Evolutionary conservation across 2,113 vertebrate genomes (phyloP), one percentile per base, ranked within the genome.

Genomic region (Callionymus lyra): DNA sequence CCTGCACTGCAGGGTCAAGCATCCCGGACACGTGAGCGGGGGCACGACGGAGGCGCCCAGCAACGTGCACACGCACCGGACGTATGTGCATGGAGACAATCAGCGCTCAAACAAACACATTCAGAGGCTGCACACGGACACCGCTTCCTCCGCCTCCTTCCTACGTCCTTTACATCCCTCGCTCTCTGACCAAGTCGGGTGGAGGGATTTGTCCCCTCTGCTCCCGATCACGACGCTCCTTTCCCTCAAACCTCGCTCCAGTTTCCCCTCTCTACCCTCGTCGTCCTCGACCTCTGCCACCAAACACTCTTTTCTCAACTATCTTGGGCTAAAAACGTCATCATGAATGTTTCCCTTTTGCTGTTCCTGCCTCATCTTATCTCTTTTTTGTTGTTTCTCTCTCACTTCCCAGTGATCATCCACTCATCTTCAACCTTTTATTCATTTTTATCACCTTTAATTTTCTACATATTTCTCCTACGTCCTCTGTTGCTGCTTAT

Each of bases 1-100:
- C 58, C 89, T 98, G 80, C 94, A 98, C 91, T 92, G 92, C 85
- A 92, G 91, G 85, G 90, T 97, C 83, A 97, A 97, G 76, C 95
- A 98, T 17, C 80, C 82, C 1, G 84, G 87, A 75, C 91, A 88
- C 85, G 82, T 85, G 32, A 87, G 88, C 70, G 88, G 85, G 9
- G 86, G 86, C 49, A 85, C 86, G 16, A 32, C 50, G 5, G 50
- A 50, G n/a, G 2, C 46, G 6, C 55, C 53, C 9, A 36, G 33
- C 6, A 44, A 65, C 48, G 71, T 64, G 52, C 79, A 79, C 74
- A 75, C 71, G 1, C 74, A 77, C 65, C 64, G 65, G 1, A 69
- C 78, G 0, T 71, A 78, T 46, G 63, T 31, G 41, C 70, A 76
- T 35, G 53, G 35, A 53, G 72, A 76, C 68, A 54, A 65, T 86